Evolutionary conservation across 64 coral and sea anemone genomes (phyloP), one percentile per base, ranked within the genome.

Genomic region (Stichodactyla mertensii): DNA sequence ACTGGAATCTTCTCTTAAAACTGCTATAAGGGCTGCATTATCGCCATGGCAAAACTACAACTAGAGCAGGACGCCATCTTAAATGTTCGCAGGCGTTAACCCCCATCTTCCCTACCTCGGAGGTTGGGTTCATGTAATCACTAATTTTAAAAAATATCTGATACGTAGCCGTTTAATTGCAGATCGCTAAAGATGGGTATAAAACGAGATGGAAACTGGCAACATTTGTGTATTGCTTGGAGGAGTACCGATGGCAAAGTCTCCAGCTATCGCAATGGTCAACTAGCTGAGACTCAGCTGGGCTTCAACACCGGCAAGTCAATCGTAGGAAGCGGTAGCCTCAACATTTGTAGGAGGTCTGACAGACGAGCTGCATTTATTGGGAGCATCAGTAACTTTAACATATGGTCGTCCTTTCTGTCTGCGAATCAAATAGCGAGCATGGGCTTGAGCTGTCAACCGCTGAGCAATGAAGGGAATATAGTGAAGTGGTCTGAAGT

Each of bases 401-500:
- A 81, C 54, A 55, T 81, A 14, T 81, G 78, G 78, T 81, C 78
- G 2, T 55, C 51, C 20, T 81, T 81, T 81, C 19, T 81, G 20
- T 6, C 36, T 54, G 78, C 16, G 0, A 28, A 81, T 7, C 6
- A 81, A 81, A 81, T 81, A 18, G 6, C 18, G 6, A 81, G 78
- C 78, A 81, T 81, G 78, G 51, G 14, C 8, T 53, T 51, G 19
- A 81, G 78, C 22, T 81, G 78, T 81, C 78, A 55, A 81, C 78
- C 78, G 51, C 78, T 81, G 52, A n/a, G 13, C 53, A 53, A 16
- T 81, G 78, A 81, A 81, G 78, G 78, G 16, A 20, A 81, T 52
- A 20, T 81, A 52, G 78, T 81, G 12, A 81, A 51, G 4, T 81
- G 78, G 78, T 81, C 78, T 55, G 52, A 20, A 81, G 51, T 81